phyloP scores from a whole-genome alignment of 2,888 invertebrate species.

The Maniola hyperantus region DNA sequence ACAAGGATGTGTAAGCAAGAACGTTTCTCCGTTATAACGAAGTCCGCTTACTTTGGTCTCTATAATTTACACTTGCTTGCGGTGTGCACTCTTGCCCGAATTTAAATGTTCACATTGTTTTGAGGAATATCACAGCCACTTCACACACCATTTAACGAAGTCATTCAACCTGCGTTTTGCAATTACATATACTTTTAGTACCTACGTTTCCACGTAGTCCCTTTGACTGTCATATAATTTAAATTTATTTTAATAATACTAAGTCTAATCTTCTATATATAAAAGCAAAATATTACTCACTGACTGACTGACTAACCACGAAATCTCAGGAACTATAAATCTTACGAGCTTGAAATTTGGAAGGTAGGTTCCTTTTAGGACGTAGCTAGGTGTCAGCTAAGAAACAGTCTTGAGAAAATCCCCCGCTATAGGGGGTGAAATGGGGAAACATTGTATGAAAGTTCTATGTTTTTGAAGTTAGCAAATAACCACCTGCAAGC shows the following conservation, averaged over 20 bases:
- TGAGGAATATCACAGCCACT: constrained; percentile 45
- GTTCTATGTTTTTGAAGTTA: too few species aligned
- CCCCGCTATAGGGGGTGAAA: too few species aligned
- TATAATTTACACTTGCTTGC: constrained; percentile 57
- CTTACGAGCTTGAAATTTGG: too few species aligned
- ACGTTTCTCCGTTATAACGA: constrained; percentile 49
- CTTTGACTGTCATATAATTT: constrained; percentile 6
- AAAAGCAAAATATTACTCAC: too few species aligned
- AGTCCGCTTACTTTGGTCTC: constrained; percentile 52
- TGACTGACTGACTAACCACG: too few species aligned
- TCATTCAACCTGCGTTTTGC: constrained; percentile 45
- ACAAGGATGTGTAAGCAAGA: constrained; percentile 55
- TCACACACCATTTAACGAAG: constrained; percentile 39
- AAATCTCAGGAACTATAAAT: too few species aligned
- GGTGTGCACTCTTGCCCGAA: constrained; percentile 50
- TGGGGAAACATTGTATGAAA: too few species aligned
- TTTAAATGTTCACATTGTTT: constrained; percentile 56
- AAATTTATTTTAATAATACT: background rate
- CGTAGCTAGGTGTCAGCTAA: too few species aligned
- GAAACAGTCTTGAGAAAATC: too few species aligned
- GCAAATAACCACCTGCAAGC: too few species aligned
- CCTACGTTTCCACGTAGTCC: background rate
- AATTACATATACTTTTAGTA: constrained; percentile 28
- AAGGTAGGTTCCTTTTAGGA: too few species aligned
- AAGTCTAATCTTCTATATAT: too few species aligned